Percentiles rank a stretch among this genome's conserved stretches.
Evolutionary conservation across 2,888 invertebrate species (phyloP).

Genomic region (Matsumyia berberina): DNA sequence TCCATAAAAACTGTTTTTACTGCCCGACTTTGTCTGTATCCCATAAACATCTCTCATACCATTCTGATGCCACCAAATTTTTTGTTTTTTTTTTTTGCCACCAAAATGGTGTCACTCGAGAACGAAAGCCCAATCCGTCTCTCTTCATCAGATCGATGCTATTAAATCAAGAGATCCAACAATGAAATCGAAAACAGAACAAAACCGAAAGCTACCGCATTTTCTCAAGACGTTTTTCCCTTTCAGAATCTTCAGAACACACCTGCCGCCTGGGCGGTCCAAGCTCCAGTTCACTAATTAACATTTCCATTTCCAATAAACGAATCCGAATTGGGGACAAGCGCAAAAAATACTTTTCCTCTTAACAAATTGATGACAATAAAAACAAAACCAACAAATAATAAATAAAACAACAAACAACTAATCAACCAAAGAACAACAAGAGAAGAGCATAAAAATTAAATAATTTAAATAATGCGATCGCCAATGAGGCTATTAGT

Average conservation of each 20-base stretch:
- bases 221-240: no score
- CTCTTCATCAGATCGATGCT: background rate
- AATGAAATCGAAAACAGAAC: conserved; percentile 36
- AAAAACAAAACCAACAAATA: conserved; percentile 8
- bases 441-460: background rate
- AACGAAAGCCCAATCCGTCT: conserved; percentile 16
- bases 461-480: conserved; percentile 31
- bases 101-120: conserved; percentile 14
- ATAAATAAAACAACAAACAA: conserved; percentile 24
- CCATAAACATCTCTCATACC: conserved; percentile 1
- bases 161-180: conserved; percentile 2
- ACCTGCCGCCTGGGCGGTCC: no score
- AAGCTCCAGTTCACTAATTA: background rate
- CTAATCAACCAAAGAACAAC: conserved; percentile 12
- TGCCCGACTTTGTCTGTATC: background rate
- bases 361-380: conserved; percentile 22
- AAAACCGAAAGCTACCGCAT: conserved; percentile 24
- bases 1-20: conserved; percentile 14
- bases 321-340: background rate
- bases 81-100: no score
- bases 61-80: conserved; percentile 7
- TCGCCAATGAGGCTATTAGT: conserved; percentile 24
- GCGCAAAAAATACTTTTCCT: conserved; percentile 27
- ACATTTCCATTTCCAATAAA: background rate
- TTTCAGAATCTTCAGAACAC: background rate